Evolutionary conservation across 2,888 invertebrate species (phyloP), one percentile per base, ranked within the genome.

Genomic region (Sisyra terminalis): DNA sequence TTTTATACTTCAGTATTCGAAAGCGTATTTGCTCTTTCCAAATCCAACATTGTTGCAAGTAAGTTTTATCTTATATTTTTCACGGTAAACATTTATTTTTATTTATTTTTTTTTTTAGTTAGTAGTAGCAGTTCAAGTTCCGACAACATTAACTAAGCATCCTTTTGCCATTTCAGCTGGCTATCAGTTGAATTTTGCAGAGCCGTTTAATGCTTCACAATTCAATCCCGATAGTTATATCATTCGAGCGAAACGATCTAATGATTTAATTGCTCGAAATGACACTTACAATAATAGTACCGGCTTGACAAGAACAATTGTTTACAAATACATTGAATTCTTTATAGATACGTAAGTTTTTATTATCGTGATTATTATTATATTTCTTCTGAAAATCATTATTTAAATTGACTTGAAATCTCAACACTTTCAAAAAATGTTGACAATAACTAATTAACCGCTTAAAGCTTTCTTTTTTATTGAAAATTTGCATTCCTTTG

Each of bases 1-100:
- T 24, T 34, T 31, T 13, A 14, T 4, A 6, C 30, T 16, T 40
- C 14, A 30, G 15, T n/a, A 30, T 16, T 15, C 11, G n/a, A n/a
- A 34, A 10, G 17, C 15, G 11, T 14, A 40, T 29, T 40, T 30
- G 14, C 29, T 43, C 4, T 43, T 37, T 43, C 43, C 43, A n/a
- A 38, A 13, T 6, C 43, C 43, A n/a, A 37, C 43, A n/a, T 38
- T 43, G 29, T 37, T 43, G 11, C 43, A 43, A 17, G 43, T 43
- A 43, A 38, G 43, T 29, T 13, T 34, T 13, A 29, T 43, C 15
- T 29, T 3, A 18, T 9, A 17, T 9, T n/a, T 41, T 34, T 24
- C 32, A 24, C 3, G 10, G 7, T 34, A n/a, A 31, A 40, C 30
- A 40, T 13, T 15, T 11, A 14, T 11, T 11, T 5, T 31, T 15